Evolutionary conservation across 1,140 invertebrate species (phyloP).

Genomic region (Orussus abietinus): DNA sequence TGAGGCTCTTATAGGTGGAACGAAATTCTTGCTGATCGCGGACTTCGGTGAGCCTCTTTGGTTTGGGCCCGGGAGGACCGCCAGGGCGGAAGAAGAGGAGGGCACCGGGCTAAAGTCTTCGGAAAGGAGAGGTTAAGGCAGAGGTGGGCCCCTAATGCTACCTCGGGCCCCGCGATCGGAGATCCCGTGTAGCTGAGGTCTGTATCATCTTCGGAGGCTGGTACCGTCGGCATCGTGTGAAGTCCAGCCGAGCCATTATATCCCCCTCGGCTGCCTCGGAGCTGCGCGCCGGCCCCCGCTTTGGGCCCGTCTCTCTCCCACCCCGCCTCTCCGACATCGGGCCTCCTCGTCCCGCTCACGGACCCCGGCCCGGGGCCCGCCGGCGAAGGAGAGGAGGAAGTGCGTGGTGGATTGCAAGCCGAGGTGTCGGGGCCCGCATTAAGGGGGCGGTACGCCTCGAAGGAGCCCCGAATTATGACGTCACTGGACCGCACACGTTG

Average conservation of each 20-base stretch:
- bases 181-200: conserved; percentile 22
- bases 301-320: conserved; percentile 25
- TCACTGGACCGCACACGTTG: conserved; percentile 53
- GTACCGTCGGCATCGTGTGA: conserved; percentile 51
- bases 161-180: neutral
- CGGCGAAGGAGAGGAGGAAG: conserved; percentile 25
- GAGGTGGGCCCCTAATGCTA: too few species aligned
- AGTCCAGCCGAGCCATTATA: conserved; percentile 51
- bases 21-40: too few species aligned
- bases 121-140: too few species aligned
- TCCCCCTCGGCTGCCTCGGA: conserved; percentile 42
- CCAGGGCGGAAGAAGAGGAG: too few species aligned
- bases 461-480: conserved; percentile 54
- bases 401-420: conserved; percentile 43
- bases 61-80: too few species aligned
- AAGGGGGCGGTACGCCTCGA: conserved; percentile 50
- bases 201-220: conserved; percentile 44
- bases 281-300: too few species aligned
- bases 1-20: too few species aligned
- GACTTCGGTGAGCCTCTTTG: too few species aligned
- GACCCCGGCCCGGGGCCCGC: neutral
- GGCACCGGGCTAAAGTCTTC: too few species aligned
- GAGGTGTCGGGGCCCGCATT: conserved; percentile 51
- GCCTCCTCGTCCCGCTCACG: conserved; percentile 13
- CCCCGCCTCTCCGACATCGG: conserved; percentile 11